Conservation (phyloP, 1,140 invertebrate genomes). For the Calliopsis andreniformis region DNA sequence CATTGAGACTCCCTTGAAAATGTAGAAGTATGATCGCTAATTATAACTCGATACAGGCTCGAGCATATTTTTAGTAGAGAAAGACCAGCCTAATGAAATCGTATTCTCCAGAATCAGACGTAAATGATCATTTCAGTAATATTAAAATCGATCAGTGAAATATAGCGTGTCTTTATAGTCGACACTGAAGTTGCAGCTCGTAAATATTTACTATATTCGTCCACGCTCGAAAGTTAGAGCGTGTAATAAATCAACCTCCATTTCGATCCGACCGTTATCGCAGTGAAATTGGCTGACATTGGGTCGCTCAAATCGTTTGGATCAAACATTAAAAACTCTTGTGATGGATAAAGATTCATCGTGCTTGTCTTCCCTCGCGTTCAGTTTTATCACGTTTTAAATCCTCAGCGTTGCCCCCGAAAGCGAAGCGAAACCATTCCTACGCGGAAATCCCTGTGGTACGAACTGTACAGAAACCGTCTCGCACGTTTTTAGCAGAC, state of each 20-base stretch:
- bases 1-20: no score
- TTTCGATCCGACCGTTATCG: neutral
- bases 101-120: neutral
- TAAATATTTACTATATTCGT: constrained; percentile 16
- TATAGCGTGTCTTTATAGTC: neutral
- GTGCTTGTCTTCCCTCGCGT: neutral
- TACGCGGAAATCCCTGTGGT: constrained; percentile 15
- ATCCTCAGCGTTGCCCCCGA: neutral
- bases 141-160: constrained; percentile 6
- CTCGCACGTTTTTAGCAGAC: neutral
- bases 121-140: neutral
- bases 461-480: neutral
- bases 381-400: neutral
- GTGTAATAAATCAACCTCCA: constrained; percentile 6
- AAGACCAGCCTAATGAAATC: no score
- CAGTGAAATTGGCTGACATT: neutral
- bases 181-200: neutral
- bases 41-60: no score
- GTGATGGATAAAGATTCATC: constrained; percentile 15
- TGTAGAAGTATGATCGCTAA: no score
- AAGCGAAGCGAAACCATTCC: neutral
- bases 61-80: no score
- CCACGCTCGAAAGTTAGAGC: neutral
- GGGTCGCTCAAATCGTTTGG: neutral
- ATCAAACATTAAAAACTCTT: constrained; percentile 6